Evolutionary conservation across 2,113 vertebrate species (phyloP).

Genomic region (Pelusios castaneus): DNA sequence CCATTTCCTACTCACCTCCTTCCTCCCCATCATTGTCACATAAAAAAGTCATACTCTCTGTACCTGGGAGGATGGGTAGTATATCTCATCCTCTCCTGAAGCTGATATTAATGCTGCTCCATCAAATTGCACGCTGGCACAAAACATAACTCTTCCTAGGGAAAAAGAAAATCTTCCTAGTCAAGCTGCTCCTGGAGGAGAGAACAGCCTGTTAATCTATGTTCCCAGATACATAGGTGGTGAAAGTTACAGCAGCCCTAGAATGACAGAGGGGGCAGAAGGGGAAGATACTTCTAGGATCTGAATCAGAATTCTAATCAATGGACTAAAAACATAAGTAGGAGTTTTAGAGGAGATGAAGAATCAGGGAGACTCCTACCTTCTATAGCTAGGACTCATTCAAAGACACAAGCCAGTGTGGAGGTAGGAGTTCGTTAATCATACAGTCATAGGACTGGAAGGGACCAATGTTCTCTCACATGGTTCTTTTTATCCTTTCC

Average conservation of each 20-base stretch:
- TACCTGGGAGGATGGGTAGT: conserved; percentile 5
- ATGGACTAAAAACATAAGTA: neutral
- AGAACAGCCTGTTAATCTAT: conserved; percentile 25
- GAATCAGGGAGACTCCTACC: neutral
- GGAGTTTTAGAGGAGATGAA: neutral
- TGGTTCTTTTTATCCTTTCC: neutral
- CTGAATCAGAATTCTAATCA: neutral
- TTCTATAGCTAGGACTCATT: neutral
- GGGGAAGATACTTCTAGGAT: neutral
- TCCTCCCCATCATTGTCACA: neutral
- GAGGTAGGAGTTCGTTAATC: neutral
- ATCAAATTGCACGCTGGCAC: conserved; percentile 1
- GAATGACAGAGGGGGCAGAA: neutral
- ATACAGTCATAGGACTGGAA: too few species aligned
- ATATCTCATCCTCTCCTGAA: neutral
- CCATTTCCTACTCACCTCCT: neutral
- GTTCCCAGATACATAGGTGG: conserved; percentile 30
- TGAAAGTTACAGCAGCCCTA: neutral
- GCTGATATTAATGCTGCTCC: conserved; percentile 30
- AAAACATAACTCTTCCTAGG: neutral
- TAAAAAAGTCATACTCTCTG: neutral
- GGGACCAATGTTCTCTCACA: too few species aligned
- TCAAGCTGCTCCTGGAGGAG: neutral
- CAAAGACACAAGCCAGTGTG: neutral
- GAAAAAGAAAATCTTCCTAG: neutral